These are phyloP conservation scores for Hemithea aestivaria DNA, from an alignment of 2,888 invertebrate species.

Conservation along the genomic window DNA sequence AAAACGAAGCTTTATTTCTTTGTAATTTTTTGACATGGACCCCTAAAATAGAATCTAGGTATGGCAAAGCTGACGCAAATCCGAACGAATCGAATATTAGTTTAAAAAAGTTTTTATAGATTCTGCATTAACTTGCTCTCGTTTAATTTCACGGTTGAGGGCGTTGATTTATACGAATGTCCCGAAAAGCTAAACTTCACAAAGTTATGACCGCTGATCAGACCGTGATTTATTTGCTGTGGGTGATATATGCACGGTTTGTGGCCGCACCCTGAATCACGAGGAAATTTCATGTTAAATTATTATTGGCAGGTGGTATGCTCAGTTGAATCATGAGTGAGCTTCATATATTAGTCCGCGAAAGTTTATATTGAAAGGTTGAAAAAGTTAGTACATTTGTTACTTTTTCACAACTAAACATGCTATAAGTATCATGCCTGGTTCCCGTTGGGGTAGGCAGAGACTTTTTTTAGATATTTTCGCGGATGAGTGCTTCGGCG, in stretches of 20 bases:
- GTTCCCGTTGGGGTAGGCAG: too few species aligned
- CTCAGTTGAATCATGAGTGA: too few species aligned
- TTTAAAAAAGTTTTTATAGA: conserved; percentile 36
- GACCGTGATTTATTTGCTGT: conserved; percentile 50
- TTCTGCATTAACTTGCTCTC: conserved; percentile 44
- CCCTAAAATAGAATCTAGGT: too few species aligned
- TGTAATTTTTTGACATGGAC: too few species aligned
- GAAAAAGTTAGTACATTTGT: too few species aligned
- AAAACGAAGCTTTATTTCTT: too few species aligned
- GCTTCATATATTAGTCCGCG: conserved; percentile 22
- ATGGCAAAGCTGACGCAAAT: neutral
- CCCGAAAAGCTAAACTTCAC: conserved; percentile 55
- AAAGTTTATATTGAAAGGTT: too few species aligned
- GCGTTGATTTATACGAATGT: conserved; percentile 57
- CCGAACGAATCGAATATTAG: conserved; percentile 3
- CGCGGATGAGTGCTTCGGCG: too few species aligned
- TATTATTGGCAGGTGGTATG: neutral
- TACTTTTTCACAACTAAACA: too few species aligned
- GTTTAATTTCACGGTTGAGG: conserved; percentile 56
- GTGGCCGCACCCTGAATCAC: conserved; percentile 24
- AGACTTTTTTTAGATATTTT: too few species aligned
- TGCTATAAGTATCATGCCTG: too few species aligned
- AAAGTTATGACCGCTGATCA: conserved; percentile 61
- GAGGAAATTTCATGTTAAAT: conserved; percentile 19
- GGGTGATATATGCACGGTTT: conserved; percentile 44